A percentile compares a stretch with the other conserved stretches of the same genome.
Conservation (phyloP, 2,797 vertebrate species). For the Streptopelia turtur region DNA sequence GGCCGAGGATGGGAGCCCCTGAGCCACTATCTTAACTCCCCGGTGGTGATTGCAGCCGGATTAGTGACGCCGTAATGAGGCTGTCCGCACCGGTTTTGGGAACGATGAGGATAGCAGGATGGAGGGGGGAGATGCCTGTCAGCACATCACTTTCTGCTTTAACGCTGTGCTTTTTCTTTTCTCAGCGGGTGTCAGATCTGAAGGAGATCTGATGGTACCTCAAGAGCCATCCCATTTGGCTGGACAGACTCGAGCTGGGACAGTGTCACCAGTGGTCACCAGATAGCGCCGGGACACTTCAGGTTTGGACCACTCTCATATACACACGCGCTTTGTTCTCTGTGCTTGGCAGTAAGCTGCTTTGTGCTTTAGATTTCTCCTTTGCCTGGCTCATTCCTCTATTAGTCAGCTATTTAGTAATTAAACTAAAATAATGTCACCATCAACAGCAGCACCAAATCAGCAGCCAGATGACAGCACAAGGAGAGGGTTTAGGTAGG, state of each 20-base stretch:
- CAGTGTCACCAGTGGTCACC: not conserved
- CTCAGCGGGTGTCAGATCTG: not conserved
- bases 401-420: not conserved
- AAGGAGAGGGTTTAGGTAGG: not conserved
- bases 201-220: not conserved
- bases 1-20: not conserved
- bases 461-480: not conserved
- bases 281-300: fast-evolving
- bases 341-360: not conserved
- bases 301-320: not conserved
- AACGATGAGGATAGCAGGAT: fast-evolving
- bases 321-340: fast-evolving
- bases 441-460: not conserved
- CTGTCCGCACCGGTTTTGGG: not conserved
- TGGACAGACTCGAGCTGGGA: not conserved
- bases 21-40: not conserved
- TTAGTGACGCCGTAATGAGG: fast-evolving
- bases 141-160: not conserved
- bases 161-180: not conserved
- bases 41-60: not conserved
- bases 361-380: not conserved
- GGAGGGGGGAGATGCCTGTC: not conserved
- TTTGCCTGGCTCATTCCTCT: not conserved
- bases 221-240: not conserved
- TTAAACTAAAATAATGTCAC: not conserved